Percentiles rank a stretch among this genome's conserved stretches.
These are phyloP conservation scores for Petaurus breviceps DNA, from an alignment of 2,113 vertebrate species.

Conservation along the genomic window DNA sequence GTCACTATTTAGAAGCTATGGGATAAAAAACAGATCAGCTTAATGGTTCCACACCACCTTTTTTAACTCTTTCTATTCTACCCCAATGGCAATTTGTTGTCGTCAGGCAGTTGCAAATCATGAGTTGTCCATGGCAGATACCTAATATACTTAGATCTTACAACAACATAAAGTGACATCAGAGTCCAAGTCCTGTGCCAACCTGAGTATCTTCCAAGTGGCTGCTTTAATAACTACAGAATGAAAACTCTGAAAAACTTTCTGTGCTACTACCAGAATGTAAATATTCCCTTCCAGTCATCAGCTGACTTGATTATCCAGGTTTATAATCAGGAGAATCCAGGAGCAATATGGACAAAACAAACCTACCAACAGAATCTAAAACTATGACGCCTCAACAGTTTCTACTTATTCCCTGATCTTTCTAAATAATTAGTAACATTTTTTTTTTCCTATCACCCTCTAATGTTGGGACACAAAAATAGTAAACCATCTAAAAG, in stretches of 20 bases:
- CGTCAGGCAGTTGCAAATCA: constrained; percentile 27
- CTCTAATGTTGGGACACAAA: neutral
- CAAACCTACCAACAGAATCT: neutral
- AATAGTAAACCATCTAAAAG: neutral
- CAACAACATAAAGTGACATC: constrained; percentile 34
- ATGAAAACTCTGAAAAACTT: constrained; percentile 39
- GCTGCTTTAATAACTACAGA: neutral
- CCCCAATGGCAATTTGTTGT: neutral
- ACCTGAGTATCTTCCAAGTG: constrained; percentile 21
- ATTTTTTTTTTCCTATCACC: neutral
- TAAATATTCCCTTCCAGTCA: constrained; percentile 12
- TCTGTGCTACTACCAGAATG: constrained; percentile 31
- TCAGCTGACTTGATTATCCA: constrained; percentile 30
- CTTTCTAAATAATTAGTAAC: constrained; percentile 2
- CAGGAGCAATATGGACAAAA: neutral
- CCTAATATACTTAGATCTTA: constrained; percentile 3
- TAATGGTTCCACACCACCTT: neutral
- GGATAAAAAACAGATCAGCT: neutral
- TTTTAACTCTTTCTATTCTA: constrained; percentile 8
- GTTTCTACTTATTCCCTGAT: neutral
- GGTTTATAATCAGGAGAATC: constrained; percentile 17
- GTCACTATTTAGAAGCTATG: neutral
- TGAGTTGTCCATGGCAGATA: neutral
- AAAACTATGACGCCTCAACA: neutral
- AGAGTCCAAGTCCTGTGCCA: constrained; percentile 20